These are phyloP conservation scores for Arbacia lixula DNA, from an alignment of 53 echinoderm and acorn worm species.

Conservation along the genomic window DNA sequence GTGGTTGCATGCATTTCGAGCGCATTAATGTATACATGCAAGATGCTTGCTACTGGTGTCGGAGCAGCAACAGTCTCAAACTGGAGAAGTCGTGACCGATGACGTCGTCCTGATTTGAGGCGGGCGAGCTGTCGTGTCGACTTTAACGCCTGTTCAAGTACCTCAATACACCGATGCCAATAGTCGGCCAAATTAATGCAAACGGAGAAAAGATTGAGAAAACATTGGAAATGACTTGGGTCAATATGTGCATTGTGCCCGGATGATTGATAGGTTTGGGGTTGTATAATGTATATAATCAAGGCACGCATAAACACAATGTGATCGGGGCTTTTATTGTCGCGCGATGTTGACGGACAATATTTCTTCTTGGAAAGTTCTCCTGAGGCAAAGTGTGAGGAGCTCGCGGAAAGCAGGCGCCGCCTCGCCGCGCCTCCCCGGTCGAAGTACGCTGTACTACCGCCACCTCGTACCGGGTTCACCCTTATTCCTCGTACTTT, in stretches of 20 bases:
- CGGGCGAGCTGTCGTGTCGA: constrained; percentile 35
- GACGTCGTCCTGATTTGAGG: too few species aligned
- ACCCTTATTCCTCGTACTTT: too few species aligned
- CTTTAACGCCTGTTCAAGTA: constrained; percentile 37
- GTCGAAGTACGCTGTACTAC: constrained; percentile 22
- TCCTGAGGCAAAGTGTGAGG: background rate
- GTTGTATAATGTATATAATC: constrained; percentile 31
- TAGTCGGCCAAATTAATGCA: constrained; percentile 38
- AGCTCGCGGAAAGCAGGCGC: constrained; percentile 34
- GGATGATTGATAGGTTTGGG: constrained; percentile 47
- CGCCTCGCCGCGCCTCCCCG: background rate
- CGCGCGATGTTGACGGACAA: constrained; percentile 5
- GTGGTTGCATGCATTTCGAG: too few species aligned
- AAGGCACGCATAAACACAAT: constrained; percentile 27
- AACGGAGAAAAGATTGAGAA: constrained; percentile 43
- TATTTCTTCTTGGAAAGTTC: constrained; percentile 23
- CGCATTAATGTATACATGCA: too few species aligned
- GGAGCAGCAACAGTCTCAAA: too few species aligned
- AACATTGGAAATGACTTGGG: constrained; percentile 56
- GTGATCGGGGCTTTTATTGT: constrained; percentile 5
- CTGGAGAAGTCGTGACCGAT: too few species aligned
- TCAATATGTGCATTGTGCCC: constrained; percentile 40
- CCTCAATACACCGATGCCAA: constrained; percentile 26
- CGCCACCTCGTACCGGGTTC: too few species aligned
- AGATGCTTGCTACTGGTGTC: too few species aligned